A percentile compares a stretch with the other conserved stretches of the same genome.
These are phyloP conservation scores for Drosophila aff. DNA, from an alignment of 1,140 invertebrate genomes.

Conservation along the genomic window DNA sequence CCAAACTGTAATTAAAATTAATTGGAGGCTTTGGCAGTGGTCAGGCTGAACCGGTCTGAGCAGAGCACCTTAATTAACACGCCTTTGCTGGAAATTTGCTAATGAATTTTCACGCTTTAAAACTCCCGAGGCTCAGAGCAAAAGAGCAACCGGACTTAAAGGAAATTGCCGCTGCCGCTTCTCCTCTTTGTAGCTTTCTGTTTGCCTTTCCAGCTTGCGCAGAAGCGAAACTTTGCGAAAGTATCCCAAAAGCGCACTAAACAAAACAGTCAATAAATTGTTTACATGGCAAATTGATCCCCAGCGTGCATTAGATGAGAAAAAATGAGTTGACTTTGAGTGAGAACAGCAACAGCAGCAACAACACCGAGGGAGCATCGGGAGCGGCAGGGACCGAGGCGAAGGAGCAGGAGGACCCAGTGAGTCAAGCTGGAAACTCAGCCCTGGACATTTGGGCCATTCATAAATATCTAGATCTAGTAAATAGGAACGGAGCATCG, in stretches of 20 bases:
- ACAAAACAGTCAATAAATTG: conserved; percentile 83
- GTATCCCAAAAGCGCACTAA: conserved; percentile 82
- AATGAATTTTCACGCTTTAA: conserved; percentile 71
- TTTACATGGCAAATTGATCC: conserved; percentile 84
- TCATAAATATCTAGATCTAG: conserved; percentile 46
- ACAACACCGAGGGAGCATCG: conserved; percentile 25
- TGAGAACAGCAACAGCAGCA: conserved; percentile 41
- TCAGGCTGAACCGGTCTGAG: conserved; percentile 41
- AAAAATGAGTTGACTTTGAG: conserved; percentile 83
- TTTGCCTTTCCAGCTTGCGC: conserved; percentile 44
- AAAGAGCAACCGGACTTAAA: conserved; percentile 40
- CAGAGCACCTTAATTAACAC: conserved; percentile 69
- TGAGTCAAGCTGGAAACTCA: conserved; percentile 12
- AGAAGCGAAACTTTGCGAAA: conserved; percentile 61
- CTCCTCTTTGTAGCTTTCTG: conserved; percentile 16
- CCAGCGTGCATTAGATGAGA: conserved; percentile 82
- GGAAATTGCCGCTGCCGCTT: conserved; percentile 7
- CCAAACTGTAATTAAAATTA: conserved; percentile 81
- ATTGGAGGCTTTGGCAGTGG: conserved; percentile 73
- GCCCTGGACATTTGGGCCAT: conserved; percentile 26
- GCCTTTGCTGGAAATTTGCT: conserved; percentile 33
- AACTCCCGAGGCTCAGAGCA: conserved; percentile 34
- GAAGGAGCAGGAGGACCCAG: conserved; percentile 2
- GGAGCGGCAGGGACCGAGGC: conserved; percentile 1
- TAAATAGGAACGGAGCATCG: conserved; percentile 1